A percentile compares a stretch with the other conserved stretches of the same genome.
phyloP scores from a whole-genome alignment of 2,888 invertebrate species.

The Sarcophaga carnaria region DNA sequence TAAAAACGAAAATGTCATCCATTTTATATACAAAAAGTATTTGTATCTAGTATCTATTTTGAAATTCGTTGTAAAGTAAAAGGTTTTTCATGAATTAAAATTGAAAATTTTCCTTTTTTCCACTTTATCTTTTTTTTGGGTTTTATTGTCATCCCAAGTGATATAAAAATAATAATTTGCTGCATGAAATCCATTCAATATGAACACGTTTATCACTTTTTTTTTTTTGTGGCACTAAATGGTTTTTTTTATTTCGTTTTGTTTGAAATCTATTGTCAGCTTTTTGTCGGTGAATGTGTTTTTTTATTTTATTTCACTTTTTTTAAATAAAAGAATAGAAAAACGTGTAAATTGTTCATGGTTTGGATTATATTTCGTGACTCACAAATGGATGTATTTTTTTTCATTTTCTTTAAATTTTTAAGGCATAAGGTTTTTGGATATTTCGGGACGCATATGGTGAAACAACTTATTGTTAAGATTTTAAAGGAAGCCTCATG shows the following conservation, averaged over 20 bases:
- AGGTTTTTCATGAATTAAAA: neutral
- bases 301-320: neutral
- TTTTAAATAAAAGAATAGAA: constrained; percentile 32
- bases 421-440: no score
- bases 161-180: constrained; percentile 42
- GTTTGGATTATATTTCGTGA: constrained; percentile 46
- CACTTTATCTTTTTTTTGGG: neutral
- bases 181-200: constrained; percentile 48
- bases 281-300: neutral
- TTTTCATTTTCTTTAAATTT: neutral
- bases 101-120: neutral
- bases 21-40: neutral
- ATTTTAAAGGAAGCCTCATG: no score
- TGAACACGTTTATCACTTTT: neutral
- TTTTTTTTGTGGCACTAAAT: constrained; percentile 14
- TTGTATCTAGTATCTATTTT: neutral
- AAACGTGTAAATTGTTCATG: constrained; percentile 46
- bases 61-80: neutral
- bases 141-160: constrained; percentile 8
- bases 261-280: constrained; percentile 31
- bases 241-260: neutral
- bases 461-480: no score
- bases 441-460: no score
- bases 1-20: neutral
- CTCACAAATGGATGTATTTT: constrained; percentile 5